Base-by-base conservation (phyloP, 2,888 invertebrate genomes). In the Petrolisthes cinctipes region DNA sequence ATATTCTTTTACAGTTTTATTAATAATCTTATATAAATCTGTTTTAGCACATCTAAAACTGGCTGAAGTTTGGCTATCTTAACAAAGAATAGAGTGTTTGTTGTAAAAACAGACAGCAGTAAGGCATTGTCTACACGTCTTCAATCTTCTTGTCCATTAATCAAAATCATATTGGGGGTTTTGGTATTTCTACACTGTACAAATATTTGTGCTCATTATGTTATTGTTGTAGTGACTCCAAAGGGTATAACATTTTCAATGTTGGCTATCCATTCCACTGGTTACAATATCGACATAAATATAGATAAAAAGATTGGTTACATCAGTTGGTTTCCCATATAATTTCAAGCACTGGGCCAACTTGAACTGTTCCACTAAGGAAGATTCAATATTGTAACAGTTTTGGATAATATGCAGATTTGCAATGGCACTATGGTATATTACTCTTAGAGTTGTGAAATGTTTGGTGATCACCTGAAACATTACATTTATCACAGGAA, bases 1-100 rank as follows among this genome's bases (percentile, higher is more conserved):
- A 9, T 4, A 11, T 76, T 68, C 61, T 84, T 79, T 71, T 79
- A 14, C n/a, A 79, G 56, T 88, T 88, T 88, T 88, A 88, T 88
- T 88, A 88, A 88, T 88, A 88, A 88, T 85, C 88, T 88, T 88
- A 88, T 88, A 88, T 88, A 88, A 88, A 88, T 88, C 88, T 88
- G 84, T 87, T 88, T 85, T 88, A 88, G 88, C 88, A 88, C 88
- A 88, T 88, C 88, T 88, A 88, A 88, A 88, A 88, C 82, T 88
- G 85, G 88, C 85, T 88, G 84, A 83, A 83, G 82, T 88, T 88
- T 88, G 88, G 88, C 85, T 88, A 85, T 88, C 82, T 88, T 88
- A 88, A 88, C 84, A 88, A 88, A 88, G 87, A 88, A 88, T 88
- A 88, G 83, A 87, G 84, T 88, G 87, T 88, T 88, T 88, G 87